These are phyloP conservation scores for Homalodisca vitripennis DNA, from an alignment of 1,140 invertebrate genomes.

Conservation along the genomic window DNA sequence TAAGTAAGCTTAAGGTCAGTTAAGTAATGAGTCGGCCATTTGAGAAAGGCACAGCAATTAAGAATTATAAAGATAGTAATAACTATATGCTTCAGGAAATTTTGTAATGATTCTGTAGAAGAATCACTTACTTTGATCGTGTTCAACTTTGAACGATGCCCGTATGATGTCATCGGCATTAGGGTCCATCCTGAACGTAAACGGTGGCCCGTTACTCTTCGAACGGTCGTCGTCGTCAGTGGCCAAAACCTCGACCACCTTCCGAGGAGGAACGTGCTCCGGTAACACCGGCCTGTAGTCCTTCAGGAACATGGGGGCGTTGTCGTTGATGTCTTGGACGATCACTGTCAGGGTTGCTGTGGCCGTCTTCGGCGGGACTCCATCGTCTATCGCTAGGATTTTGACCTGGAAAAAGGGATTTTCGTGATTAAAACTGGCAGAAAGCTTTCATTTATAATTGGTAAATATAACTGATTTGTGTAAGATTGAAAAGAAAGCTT, in stretches of 20 bases:
- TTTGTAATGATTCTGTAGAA: not conserved
- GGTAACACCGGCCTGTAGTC: conserved; percentile 90
- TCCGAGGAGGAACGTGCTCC: conserved; percentile 84
- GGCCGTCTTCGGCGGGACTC: conserved; percentile 89
- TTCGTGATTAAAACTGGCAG: too few species aligned
- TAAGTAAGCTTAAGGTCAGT: too few species aligned
- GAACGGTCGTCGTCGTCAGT: conserved; percentile 94
- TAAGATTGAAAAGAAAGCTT: too few species aligned
- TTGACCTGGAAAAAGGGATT: conserved; percentile 62
- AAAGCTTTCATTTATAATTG: too few species aligned
- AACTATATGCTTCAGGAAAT: not conserved
- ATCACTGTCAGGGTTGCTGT: conserved; percentile 94
- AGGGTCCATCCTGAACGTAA: conserved; percentile 89
- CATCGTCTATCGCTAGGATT: conserved; percentile 94
- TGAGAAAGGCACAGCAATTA: too few species aligned
- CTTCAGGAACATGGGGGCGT: conserved; percentile 85
- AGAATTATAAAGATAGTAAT: too few species aligned
- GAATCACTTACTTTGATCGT: conserved; percentile 78
- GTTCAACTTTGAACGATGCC: conserved; percentile 91
- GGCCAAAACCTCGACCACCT: conserved; percentile 90
- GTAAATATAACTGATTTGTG: too few species aligned
- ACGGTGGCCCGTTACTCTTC: conserved; percentile 92
- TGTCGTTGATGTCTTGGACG: conserved; percentile 96
- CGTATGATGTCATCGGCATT: conserved; percentile 89
- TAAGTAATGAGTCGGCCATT: too few species aligned